Conservation (phyloP, 2,113 vertebrate species). For the Haemorhous mexicanus region DNA sequence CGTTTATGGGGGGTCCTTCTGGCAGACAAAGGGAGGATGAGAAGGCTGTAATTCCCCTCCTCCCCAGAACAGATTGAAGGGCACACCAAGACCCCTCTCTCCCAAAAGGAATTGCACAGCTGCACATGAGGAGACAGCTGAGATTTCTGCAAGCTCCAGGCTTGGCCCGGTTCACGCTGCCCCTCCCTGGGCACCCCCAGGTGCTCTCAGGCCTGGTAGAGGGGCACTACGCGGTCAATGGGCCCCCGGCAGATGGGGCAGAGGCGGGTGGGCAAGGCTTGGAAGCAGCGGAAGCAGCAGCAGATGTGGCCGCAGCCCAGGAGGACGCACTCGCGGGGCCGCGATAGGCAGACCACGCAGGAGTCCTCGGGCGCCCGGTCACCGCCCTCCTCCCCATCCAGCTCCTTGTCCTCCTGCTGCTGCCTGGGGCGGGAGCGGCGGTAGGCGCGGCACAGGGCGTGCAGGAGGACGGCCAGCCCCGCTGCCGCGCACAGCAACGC, state of each 20-base stretch:
- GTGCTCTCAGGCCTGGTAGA: slow-evolving; percentile 68
- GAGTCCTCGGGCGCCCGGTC: not conserved
- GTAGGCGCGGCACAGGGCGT: slow-evolving; percentile 72
- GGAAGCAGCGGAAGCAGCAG: slow-evolving; percentile 84
- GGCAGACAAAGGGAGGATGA: not conserved
- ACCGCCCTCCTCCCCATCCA: not conserved
- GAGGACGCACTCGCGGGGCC: slow-evolving; percentile 77
- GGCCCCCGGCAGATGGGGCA: slow-evolving; percentile 85
- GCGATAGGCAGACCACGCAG: slow-evolving; percentile 80
- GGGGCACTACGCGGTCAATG: slow-evolving; percentile 81
- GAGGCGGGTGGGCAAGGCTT: slow-evolving; percentile 70
- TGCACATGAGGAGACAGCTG: not conserved
- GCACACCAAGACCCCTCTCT: not conserved
- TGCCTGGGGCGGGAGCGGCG: not conserved
- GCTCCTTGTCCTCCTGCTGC: slow-evolving; percentile 67
- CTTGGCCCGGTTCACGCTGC: accelerated
- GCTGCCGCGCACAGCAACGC: slow-evolving; percentile 55
- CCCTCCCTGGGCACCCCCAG: not conserved
- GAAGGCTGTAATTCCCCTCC: not conserved
- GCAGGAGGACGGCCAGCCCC: slow-evolving; percentile 66
- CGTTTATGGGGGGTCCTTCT: not conserved
- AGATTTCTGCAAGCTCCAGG: not conserved
- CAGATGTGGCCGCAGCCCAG: slow-evolving; percentile 87
- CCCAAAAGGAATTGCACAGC: not conserved
- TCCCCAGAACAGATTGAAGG: not conserved